These are phyloP conservation scores for Ptycholaimellus sp. DNA, from an alignment of 2,888 invertebrate genomes.

Conservation along the genomic window DNA sequence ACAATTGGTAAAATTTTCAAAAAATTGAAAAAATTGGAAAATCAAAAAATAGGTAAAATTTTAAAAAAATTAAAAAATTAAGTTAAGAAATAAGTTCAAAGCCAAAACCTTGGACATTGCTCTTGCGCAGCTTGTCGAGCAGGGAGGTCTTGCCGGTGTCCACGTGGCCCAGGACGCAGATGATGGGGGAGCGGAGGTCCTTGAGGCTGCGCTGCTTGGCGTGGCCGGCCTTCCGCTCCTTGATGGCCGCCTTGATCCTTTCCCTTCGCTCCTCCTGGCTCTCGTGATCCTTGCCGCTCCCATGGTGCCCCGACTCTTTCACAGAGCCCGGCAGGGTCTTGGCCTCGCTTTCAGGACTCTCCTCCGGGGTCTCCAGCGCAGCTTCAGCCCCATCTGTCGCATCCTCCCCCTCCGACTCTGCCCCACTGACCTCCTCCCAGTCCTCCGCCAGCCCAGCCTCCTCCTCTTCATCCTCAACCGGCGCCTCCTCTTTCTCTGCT, in stretches of 20 bases:
- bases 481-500: conserved; percentile 32
- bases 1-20: conserved; percentile 1
- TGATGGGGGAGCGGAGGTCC: conserved; percentile 69
- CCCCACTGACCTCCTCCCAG: conserved; percentile 28
- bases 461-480: conserved; percentile 24
- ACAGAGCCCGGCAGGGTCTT: not conserved
- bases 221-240: no score
- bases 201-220: no score
- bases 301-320: not conserved
- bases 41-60: no score
- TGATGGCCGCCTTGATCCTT: conserved; percentile 28
- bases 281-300: not conserved
- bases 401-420: conserved; percentile 28
- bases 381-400: conserved; percentile 24
- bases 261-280: conserved; percentile 42
- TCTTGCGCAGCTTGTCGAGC: conserved; percentile 48
- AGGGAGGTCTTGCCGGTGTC: conserved; percentile 99
- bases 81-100: conserved; percentile 3
- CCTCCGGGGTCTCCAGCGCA: conserved; percentile 3
- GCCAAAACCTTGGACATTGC: not conserved
- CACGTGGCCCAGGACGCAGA: conserved; percentile 93
- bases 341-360: not conserved
- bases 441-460: conserved; percentile 16
- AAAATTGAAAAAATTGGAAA: conserved; percentile 3
- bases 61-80: conserved; percentile 1